Conservation (phyloP, 2,797 vertebrate species). For the Sebastes paucispinis region DNA sequence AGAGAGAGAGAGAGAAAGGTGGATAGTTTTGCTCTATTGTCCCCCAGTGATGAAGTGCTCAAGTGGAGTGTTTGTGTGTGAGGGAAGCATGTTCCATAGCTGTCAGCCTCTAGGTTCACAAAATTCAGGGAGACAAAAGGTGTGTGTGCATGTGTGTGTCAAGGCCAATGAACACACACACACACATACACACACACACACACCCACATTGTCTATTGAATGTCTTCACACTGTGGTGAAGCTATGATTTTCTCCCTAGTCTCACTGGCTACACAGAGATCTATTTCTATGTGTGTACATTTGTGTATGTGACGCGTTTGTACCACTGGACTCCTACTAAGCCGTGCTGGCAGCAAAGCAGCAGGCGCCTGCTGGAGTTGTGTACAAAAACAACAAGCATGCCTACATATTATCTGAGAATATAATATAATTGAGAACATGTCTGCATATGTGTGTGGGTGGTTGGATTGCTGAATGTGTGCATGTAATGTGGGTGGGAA, state of each 20-base stretch:
- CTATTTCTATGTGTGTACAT: slow-evolving; percentile 20
- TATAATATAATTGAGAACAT: neutral
- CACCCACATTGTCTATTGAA: slow-evolving; percentile 13
- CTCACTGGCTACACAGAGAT: slow-evolving; percentile 7
- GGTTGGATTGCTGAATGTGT: neutral
- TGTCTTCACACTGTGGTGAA: slow-evolving; percentile 39
- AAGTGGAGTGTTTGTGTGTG: slow-evolving; percentile 58
- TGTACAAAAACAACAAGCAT: neutral
- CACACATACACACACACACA: neutral
- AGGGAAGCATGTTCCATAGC: slow-evolving; percentile 61
- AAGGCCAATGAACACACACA: neutral
- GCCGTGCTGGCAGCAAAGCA: neutral
- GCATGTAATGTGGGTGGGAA: neutral
- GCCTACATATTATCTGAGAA: neutral
- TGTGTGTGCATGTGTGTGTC: slow-evolving; percentile 25
- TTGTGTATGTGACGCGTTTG: slow-evolving; percentile 1
- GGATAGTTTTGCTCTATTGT: slow-evolving; percentile 55
- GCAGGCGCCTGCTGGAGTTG: neutral
- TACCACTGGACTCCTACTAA: neutral
- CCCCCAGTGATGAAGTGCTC: slow-evolving; percentile 31
- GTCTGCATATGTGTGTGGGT: neutral
- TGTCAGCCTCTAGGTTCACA: slow-evolving; percentile 56
- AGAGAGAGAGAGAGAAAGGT: slow-evolving; percentile 27
- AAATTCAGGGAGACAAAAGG: slow-evolving; percentile 67
- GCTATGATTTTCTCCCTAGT: neutral